phyloP scores from a whole-genome alignment of 2,113 vertebrate genomes.

The Nothoprocta perdicaria region DNA sequence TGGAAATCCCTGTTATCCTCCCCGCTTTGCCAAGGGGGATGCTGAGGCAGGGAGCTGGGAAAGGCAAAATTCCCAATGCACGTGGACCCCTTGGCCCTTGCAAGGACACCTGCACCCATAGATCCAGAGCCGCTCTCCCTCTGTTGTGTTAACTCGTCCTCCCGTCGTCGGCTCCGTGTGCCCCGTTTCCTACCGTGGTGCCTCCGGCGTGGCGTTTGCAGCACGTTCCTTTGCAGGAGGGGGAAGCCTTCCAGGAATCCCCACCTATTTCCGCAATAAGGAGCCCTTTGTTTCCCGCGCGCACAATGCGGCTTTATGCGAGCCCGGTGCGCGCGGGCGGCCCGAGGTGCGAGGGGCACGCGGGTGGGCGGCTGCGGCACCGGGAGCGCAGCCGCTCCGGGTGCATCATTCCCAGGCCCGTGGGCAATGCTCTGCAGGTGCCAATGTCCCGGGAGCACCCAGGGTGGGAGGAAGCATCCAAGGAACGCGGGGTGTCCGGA shows the following conservation, averaged over 20 bases:
- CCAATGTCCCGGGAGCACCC: fast-evolving
- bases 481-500: fast-evolving
- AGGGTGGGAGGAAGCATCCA: fast-evolving
- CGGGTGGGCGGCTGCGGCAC: background rate
- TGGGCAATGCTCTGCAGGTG: background rate
- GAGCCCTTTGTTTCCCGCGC: conserved; percentile 46
- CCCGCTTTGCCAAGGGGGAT: fast-evolving
- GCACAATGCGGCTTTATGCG: conserved; percentile 62
- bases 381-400: too few species aligned
- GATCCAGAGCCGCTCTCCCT: background rate
- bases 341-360: conserved; percentile 1
- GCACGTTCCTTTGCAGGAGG: background rate
- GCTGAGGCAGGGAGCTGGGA: background rate
- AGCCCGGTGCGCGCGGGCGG: too few species aligned
- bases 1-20: fast-evolving
- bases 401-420: too few species aligned
- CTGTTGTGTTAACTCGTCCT: fast-evolving
- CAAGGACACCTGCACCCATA: fast-evolving
- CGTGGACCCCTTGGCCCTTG: background rate
- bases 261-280: conserved; percentile 64
- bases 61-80: fast-evolving
- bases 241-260: conserved; percentile 71
- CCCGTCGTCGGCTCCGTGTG: fast-evolving
- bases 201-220: background rate
- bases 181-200: background rate